Evolutionary conservation across 2,888 invertebrate genomes (phyloP).

Genomic region (Aelia acuminata): DNA sequence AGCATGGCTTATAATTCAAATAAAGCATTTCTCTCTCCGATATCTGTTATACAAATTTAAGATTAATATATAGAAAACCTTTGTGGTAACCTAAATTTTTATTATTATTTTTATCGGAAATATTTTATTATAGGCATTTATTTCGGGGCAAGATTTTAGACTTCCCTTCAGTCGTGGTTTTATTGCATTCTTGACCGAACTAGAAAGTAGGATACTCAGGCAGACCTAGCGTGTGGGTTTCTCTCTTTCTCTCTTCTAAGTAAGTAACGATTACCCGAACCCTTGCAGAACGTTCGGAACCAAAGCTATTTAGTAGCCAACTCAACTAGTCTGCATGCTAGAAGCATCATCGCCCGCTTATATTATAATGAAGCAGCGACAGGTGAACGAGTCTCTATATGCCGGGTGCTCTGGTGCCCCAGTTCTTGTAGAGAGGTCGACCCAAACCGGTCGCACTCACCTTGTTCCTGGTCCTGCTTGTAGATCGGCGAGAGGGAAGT

Average conservation of each 20-base stretch:
- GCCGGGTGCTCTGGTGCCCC: background rate
- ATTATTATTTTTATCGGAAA: too few species aligned
- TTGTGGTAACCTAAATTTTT: too few species aligned
- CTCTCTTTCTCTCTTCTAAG: too few species aligned
- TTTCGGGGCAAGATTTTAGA: background rate
- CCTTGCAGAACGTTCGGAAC: background rate
- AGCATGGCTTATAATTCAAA: too few species aligned
- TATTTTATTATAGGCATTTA: background rate
- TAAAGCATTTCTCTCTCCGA: too few species aligned
- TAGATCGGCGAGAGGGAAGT: constrained; percentile 49
- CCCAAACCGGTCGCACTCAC: background rate
- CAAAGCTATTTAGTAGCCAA: background rate
- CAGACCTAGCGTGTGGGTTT: background rate
- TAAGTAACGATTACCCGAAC: background rate
- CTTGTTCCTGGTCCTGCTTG: constrained; percentile 36
- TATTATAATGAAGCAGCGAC: background rate
- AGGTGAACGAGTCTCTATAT: background rate
- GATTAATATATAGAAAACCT: too few species aligned
- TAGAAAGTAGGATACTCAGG: background rate
- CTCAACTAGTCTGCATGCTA: background rate
- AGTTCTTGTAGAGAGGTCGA: background rate
- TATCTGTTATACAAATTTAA: too few species aligned
- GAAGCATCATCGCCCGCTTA: background rate
- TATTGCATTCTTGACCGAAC: background rate
- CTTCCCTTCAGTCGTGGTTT: background rate